A percentile compares a stretch with the other conserved stretches of the same genome.
Evolutionary conservation across 2,113 vertebrate species (phyloP).

Genomic region (Brachirus orientalis): DNA sequence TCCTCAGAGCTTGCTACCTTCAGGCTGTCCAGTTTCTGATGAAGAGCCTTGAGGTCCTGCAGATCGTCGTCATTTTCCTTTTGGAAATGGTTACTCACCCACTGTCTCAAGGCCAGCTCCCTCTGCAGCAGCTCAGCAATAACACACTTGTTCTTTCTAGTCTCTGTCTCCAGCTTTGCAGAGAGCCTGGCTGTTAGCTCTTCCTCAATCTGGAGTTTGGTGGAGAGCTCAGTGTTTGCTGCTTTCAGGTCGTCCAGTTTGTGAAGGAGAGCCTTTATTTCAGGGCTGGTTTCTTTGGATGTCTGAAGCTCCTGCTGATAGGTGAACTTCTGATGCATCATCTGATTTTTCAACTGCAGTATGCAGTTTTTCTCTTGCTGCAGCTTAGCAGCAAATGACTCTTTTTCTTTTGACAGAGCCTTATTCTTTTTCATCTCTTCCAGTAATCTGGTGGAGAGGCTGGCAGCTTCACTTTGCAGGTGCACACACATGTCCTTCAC

Average conservation of each 20-base stretch:
- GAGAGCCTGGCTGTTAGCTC: neutral
- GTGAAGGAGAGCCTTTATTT: neutral
- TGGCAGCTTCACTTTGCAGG: neutral
- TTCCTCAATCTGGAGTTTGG: neutral
- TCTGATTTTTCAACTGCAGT: neutral
- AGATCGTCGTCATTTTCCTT: neutral
- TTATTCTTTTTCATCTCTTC: neutral
- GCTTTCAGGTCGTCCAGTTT: neutral
- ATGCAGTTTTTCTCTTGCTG: neutral
- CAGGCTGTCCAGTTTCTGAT: neutral
- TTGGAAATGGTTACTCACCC: neutral
- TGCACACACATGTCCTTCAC: neutral
- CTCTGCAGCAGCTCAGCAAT: neutral
- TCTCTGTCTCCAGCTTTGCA: neutral
- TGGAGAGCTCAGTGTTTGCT: neutral
- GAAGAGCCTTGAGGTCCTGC: neutral
- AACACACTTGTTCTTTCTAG: neutral
- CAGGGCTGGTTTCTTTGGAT: neutral
- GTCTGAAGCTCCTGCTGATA: neutral
- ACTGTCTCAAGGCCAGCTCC: neutral
- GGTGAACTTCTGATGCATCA: neutral
- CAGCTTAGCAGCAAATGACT: neutral
- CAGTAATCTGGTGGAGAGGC: neutral
- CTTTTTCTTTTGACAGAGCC: neutral
- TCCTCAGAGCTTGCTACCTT: neutral